phyloP scores from a whole-genome alignment of 2,113 vertebrate genomes.

The Uria aalge region DNA sequence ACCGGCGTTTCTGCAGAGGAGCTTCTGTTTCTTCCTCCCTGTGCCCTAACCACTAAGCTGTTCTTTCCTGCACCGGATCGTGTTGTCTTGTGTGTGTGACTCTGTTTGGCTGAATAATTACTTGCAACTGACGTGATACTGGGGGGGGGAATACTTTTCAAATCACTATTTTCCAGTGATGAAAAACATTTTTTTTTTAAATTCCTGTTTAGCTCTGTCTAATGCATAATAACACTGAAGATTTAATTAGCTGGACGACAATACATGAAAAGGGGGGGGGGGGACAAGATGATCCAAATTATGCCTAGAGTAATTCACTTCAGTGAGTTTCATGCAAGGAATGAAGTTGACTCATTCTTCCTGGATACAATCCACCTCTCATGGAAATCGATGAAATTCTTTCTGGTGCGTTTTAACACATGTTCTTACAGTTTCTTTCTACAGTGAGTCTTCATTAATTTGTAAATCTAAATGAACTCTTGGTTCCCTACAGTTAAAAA shows the following conservation, averaged over 20 bases:
- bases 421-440: conserved; percentile 26
- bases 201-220: not conserved
- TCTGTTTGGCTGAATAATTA: not conserved
- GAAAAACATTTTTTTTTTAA: not conserved
- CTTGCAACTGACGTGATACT: not conserved
- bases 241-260: not conserved
- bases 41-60: not conserved
- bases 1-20: rapidly evolving
- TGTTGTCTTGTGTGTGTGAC: rapidly evolving
- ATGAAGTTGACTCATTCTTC: conserved; percentile 62
- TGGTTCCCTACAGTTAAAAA: not conserved
- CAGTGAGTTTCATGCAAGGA: not conserved
- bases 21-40: rapidly evolving
- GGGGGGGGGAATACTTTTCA: rapidly evolving
- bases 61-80: rapidly evolving
- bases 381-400: conserved; percentile 40
- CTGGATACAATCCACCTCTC: conserved; percentile 35
- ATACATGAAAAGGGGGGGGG: not conserved
- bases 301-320: not conserved
- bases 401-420: not conserved
- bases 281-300: not conserved
- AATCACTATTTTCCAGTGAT: not conserved
- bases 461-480: conserved; percentile 11
- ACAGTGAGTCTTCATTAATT: not conserved
- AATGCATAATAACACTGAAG: rapidly evolving